Evolutionary conservation across 2,113 vertebrate genomes (phyloP).

Genomic region (Agelaius tricolor): DNA sequence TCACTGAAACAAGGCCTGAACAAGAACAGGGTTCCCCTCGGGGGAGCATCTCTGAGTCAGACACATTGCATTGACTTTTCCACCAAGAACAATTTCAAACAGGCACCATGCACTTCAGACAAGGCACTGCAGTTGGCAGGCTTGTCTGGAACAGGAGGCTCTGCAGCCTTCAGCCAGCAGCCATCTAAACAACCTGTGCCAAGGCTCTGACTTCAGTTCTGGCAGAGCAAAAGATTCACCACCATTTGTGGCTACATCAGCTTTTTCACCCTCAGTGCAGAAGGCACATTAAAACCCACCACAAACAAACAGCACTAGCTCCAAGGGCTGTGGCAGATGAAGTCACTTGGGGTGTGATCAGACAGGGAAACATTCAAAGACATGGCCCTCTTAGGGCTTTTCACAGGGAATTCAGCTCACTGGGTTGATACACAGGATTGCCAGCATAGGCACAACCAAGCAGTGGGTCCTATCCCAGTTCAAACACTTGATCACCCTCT

Average conservation of each 20-base stretch:
- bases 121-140: not conserved
- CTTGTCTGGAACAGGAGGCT: not conserved
- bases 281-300: not conserved
- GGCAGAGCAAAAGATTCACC: not conserved
- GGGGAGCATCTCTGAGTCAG: not conserved
- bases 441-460: not conserved
- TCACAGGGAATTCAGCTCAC: not conserved
- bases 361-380: not conserved
- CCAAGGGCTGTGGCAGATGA: not conserved
- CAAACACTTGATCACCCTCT: not conserved
- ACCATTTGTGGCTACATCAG: not conserved
- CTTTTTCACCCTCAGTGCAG: not conserved
- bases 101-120: not conserved
- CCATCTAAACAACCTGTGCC: not conserved
- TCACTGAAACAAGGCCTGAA: not conserved
- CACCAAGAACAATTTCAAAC: not conserved
- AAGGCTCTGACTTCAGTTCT: not conserved
- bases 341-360: not conserved
- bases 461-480: not conserved
- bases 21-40: not conserved
- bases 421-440: not conserved
- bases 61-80: not conserved
- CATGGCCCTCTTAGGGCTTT: accelerated
- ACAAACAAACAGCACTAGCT: not conserved
- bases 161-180: not conserved